phyloP scores from a whole-genome alignment of 2,113 vertebrate genomes.

The Corythaixoides concolor region DNA sequence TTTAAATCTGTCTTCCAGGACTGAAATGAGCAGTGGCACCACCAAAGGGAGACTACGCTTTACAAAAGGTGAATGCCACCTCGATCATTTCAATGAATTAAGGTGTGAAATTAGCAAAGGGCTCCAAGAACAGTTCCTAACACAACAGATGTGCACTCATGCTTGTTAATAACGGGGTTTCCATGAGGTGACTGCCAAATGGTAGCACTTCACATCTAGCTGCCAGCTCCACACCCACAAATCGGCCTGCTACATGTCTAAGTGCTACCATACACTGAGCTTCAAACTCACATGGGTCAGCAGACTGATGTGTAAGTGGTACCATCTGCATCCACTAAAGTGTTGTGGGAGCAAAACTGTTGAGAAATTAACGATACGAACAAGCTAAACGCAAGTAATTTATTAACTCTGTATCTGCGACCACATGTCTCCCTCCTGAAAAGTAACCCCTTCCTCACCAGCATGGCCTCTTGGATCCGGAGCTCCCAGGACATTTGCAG shows the following conservation, averaged over 20 bases:
- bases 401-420: neutral
- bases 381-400: neutral
- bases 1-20: neutral
- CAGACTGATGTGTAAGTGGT: neutral
- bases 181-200: neutral
- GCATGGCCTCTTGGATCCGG: neutral
- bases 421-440: neutral
- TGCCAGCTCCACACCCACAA: neutral
- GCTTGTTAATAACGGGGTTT: neutral
- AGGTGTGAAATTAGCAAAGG: conserved; percentile 16
- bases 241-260: neutral
- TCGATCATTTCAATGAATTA: neutral
- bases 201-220: conserved; percentile 23
- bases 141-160: neutral
- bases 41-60: neutral
- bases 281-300: neutral
- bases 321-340: neutral
- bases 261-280: neutral
- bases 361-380: neutral
- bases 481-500: neutral
- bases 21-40: neutral
- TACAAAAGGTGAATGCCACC: neutral
- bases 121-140: neutral
- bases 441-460: neutral
- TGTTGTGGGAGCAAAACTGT: neutral